phyloP scores from a whole-genome alignment of 2,113 vertebrate genomes.

The Fulica atra region DNA sequence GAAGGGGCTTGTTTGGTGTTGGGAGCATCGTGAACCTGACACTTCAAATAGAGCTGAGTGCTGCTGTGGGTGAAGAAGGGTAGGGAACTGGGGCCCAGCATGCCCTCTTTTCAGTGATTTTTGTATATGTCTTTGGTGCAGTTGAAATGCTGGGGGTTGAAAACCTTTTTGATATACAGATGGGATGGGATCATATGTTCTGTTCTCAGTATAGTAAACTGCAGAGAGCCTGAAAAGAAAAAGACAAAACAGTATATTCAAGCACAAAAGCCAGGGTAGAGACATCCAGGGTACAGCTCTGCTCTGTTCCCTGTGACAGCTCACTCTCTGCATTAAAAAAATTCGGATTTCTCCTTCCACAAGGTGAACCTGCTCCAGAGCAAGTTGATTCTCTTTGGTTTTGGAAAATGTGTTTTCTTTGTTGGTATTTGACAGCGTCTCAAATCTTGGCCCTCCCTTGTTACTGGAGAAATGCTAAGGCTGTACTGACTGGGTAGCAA shows the following conservation, averaged over 20 bases:
- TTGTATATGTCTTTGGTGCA: neutral
- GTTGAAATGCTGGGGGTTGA: neutral
- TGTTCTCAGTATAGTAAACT: neutral
- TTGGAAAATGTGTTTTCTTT: neutral
- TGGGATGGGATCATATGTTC: neutral
- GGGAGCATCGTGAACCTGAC: neutral
- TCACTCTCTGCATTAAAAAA: neutral
- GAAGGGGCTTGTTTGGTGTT: neutral
- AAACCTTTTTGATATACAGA: neutral
- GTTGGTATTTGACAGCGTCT: neutral
- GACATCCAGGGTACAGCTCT: neutral
- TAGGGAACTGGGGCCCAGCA: neutral
- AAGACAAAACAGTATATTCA: neutral
- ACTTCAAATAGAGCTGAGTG: neutral
- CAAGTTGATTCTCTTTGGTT: neutral
- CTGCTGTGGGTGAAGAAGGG: neutral
- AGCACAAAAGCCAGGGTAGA: neutral
- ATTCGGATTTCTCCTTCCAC: neutral
- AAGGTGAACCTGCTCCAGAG: neutral
- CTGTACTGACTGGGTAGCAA: neutral
- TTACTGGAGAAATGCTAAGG: neutral
- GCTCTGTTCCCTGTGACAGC: slow-evolving; percentile 21
- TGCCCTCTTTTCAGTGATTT: neutral
- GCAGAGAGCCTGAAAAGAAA: neutral
- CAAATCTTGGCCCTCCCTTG: neutral